Conservation (phyloP, 2,113 vertebrate genomes). For the Misgurnus mizolepis region DNA sequence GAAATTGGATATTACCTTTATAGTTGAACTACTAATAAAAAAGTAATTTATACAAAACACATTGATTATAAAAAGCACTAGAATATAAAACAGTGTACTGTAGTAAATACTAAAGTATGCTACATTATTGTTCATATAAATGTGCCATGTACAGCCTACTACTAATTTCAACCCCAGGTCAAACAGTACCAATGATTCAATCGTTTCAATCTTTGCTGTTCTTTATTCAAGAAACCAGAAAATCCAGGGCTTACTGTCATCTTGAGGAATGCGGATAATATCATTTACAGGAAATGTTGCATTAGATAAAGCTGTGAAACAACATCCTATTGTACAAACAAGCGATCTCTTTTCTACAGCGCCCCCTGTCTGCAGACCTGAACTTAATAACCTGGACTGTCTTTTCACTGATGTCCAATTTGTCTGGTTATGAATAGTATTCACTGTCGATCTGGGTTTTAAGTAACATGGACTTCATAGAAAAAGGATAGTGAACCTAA, state of each 20-base stretch:
- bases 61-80: too few relatives aligned
- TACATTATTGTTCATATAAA: too few relatives aligned
- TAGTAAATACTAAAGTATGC: too few relatives aligned
- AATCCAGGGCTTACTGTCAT: background rate
- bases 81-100: too few relatives aligned
- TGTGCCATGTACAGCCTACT: background rate
- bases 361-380: background rate
- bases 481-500: too few relatives aligned
- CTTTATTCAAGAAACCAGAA: slow-evolving; percentile 8
- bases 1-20: too few relatives aligned
- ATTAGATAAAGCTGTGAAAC: background rate
- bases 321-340: background rate
- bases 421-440: too few relatives aligned
- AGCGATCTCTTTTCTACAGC: background rate
- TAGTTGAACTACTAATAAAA: too few relatives aligned
- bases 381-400: background rate
- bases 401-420: too few relatives aligned
- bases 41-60: too few relatives aligned
- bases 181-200: background rate
- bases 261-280: slow-evolving; percentile 13
- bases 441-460: too few relatives aligned
- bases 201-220: background rate
- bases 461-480: too few relatives aligned
- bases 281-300: background rate
- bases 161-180: background rate